Percentiles rank a stretch among this genome's conserved stretches.
Evolutionary conservation across 2,888 invertebrate species (phyloP).

Genomic region (Balanococcus diminutus): DNA sequence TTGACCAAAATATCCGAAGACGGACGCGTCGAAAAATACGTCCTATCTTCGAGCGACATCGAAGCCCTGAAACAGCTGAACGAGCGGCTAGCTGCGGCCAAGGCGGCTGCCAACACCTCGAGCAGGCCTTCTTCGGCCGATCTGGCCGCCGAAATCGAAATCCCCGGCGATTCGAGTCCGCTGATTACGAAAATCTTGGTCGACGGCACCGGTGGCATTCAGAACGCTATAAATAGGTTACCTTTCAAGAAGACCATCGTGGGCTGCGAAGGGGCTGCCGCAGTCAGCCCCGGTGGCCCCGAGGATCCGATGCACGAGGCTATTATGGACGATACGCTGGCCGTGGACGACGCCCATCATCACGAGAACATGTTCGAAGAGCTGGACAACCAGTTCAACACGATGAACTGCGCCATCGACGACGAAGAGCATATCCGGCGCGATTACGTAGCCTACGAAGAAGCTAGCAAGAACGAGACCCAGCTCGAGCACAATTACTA

Average conservation of each 20-base stretch:
- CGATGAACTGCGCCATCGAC: conserved; percentile 31
- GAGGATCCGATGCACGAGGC: neutral
- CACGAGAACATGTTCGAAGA: conserved; percentile 55
- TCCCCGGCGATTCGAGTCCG: neutral
- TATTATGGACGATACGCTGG: neutral
- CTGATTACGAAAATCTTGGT: conserved; percentile 35
- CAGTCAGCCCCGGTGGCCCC: neutral
- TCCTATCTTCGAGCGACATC: conserved; percentile 59
- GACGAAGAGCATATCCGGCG: conserved; percentile 33
- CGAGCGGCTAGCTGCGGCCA: conserved; percentile 54
- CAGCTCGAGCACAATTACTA: conserved; percentile 46
- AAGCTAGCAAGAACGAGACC: conserved; percentile 44
- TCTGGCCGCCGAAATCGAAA: neutral
- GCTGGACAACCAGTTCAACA: conserved; percentile 46
- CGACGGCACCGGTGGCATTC: neutral
- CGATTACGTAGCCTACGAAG: conserved; percentile 40
- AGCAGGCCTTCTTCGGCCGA: neutral
- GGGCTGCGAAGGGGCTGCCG: neutral
- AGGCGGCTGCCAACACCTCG: neutral
- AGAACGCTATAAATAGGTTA: conserved; percentile 46
- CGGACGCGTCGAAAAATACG: conserved; percentile 59
- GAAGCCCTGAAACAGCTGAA: conserved; percentile 58
- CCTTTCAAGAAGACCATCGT: neutral
- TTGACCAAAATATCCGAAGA: conserved; percentile 59
- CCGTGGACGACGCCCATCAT: conserved; percentile 6